These are phyloP conservation scores for Autographa pulchrina DNA, from an alignment of 2,888 invertebrate species.

Conservation along the genomic window DNA sequence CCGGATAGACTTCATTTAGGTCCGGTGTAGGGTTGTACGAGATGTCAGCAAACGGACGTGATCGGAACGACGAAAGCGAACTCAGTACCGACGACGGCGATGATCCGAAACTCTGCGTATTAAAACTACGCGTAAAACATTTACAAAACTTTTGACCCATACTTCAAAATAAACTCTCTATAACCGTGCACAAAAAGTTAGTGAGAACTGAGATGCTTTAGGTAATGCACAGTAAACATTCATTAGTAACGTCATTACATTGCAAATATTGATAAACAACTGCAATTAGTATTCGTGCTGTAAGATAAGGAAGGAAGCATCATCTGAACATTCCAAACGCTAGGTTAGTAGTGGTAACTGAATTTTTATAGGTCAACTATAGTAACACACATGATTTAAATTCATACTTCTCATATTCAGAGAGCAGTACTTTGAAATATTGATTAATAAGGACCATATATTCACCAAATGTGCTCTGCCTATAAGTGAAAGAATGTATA, in stretches of 20 bases:
- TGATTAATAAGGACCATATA: neutral
- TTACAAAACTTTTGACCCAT: constrained; percentile 73
- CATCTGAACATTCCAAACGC: constrained; percentile 15
- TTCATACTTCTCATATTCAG: neutral
- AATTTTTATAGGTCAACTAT: neutral
- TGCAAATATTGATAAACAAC: constrained; percentile 55
- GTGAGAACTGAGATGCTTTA: constrained; percentile 41
- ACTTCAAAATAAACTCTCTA: constrained; percentile 36
- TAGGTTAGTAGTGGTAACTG: constrained; percentile 6
- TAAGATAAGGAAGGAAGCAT: constrained; percentile 58
- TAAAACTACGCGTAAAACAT: constrained; percentile 68
- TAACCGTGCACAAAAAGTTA: constrained; percentile 52
- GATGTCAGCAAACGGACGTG: constrained; percentile 76
- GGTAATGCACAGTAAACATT: constrained; percentile 41
- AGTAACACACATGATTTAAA: neutral
- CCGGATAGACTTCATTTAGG: constrained; percentile 93
- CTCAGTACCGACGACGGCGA: constrained; percentile 80
- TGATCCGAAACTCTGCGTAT: constrained; percentile 81
- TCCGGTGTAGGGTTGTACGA: constrained; percentile 89
- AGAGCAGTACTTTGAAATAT: no score
- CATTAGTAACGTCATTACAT: constrained; percentile 46
- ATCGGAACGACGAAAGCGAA: constrained; percentile 78
- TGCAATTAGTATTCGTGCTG: constrained; percentile 42
- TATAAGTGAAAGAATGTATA: neutral
- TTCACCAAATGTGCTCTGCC: neutral